phyloP scores from a whole-genome alignment of 2,113 vertebrate species.

The Ornithorhynchus anatinus region DNA sequence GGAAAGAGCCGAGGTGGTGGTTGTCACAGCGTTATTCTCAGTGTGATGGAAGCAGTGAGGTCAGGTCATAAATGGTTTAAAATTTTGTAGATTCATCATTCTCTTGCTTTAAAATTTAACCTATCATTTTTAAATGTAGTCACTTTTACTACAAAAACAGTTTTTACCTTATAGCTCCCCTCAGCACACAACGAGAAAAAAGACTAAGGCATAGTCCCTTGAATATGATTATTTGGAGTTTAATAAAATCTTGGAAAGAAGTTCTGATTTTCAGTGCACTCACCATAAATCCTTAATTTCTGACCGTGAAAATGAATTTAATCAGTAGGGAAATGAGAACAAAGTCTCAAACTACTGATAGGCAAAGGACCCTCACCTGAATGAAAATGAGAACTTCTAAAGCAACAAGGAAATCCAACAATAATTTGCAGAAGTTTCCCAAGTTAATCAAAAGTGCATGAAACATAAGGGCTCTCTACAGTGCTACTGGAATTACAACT shows the following conservation, averaged over 20 bases:
- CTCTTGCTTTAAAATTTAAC: neutral
- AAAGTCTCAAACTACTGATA: slow-evolving; percentile 2
- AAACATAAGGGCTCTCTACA: neutral
- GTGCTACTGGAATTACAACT: neutral
- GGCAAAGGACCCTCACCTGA: neutral
- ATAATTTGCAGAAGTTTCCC: neutral
- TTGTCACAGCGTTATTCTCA: too few species aligned
- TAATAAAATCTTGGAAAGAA: slow-evolving; percentile 12
- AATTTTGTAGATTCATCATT: neutral
- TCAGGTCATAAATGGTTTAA: too few species aligned
- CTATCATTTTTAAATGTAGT: neutral
- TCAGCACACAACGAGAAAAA: neutral
- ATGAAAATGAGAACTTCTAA: neutral
- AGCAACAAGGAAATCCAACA: neutral
- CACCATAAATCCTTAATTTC: slow-evolving; percentile 45
- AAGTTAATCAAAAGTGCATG: neutral
- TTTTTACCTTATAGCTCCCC: neutral
- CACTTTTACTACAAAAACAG: neutral
- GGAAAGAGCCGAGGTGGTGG: too few species aligned
- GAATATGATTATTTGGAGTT: slow-evolving; percentile 17
- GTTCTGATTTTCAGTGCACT: slow-evolving; percentile 9
- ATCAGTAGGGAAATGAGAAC: slow-evolving; percentile 46
- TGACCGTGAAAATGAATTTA: slow-evolving; percentile 39
- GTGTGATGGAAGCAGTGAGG: too few species aligned
- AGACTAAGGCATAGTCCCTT: slow-evolving; percentile 26